These are phyloP conservation scores for Halichondria panicea DNA, from an alignment of 37 sponge, comb jelly and placozoan species.

Conservation along the genomic window DNA sequence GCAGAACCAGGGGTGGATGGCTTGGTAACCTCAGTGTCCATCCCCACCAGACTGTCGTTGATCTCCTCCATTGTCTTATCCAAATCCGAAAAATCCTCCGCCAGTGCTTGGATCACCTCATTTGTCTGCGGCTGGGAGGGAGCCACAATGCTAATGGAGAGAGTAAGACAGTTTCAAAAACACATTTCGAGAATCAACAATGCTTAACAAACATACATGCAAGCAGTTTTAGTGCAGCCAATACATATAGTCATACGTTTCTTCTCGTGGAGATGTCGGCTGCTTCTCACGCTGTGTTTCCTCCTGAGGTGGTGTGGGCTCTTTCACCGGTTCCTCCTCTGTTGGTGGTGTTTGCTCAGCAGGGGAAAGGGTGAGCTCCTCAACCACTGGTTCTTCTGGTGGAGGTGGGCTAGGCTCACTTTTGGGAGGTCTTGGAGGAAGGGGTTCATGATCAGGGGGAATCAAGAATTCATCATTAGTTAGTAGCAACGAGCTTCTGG, in stretches of 20 bases:
- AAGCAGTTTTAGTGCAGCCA: not conserved
- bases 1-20: not conserved
- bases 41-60: not conserved
- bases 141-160: too few species aligned
- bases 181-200: not conserved
- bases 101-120: too few species aligned
- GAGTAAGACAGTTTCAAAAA: not conserved
- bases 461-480: not conserved
- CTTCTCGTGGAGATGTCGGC: too few species aligned
- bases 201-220: not conserved
- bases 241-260: too few species aligned
- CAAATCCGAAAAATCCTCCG: not conserved
- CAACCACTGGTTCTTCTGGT: not conserved
- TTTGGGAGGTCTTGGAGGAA: conserved; percentile 8
- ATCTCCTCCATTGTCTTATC: conserved; percentile 5
- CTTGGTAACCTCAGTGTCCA: not conserved
- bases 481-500: not conserved
- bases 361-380: not conserved
- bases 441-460: conserved; percentile 2
- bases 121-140: too few species aligned
- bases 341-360: not conserved
- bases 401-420: not conserved
- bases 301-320: not conserved
- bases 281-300: too few species aligned
- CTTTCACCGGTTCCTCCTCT: conserved; percentile 10